phyloP scores from a whole-genome alignment of 1,140 invertebrate genomes.

The Leguminivora glycinivorella region DNA sequence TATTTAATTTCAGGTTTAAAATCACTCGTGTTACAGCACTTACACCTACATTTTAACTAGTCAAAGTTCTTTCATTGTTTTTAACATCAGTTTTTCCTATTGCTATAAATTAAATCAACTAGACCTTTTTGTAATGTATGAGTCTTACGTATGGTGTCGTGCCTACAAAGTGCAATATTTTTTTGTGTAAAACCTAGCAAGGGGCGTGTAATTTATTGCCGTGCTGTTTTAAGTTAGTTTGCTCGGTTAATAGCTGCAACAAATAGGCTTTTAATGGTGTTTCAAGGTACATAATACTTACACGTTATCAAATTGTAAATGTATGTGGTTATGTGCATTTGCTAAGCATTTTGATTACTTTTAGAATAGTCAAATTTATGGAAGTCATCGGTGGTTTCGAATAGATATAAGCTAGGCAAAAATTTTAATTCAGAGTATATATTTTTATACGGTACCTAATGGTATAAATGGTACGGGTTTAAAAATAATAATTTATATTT shows the following conservation, averaged over 20 bases:
- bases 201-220: background rate
- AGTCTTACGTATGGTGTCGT: background rate
- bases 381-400: background rate
- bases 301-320: too few relatives aligned
- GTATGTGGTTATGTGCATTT: background rate
- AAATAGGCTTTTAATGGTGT: background rate
- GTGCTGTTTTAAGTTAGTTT: slow-evolving; percentile 6
- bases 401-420: background rate
- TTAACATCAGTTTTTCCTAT: too few relatives aligned
- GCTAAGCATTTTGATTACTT: background rate
- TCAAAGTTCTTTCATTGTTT: too few relatives aligned
- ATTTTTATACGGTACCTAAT: too few relatives aligned
- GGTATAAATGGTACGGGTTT: too few relatives aligned
- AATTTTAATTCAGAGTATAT: background rate
- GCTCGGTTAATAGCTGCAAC: background rate
- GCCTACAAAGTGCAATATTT: background rate
- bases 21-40: too few relatives aligned
- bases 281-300: background rate
- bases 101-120: too few relatives aligned
- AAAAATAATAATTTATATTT: too few relatives aligned
- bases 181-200: background rate
- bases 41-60: too few relatives aligned
- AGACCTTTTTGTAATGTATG: too few relatives aligned
- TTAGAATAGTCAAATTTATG: background rate
- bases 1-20: too few relatives aligned